These are phyloP conservation scores for Macrocentrus cingulum DNA, from an alignment of 1,140 invertebrate species.

Conservation along the genomic window DNA sequence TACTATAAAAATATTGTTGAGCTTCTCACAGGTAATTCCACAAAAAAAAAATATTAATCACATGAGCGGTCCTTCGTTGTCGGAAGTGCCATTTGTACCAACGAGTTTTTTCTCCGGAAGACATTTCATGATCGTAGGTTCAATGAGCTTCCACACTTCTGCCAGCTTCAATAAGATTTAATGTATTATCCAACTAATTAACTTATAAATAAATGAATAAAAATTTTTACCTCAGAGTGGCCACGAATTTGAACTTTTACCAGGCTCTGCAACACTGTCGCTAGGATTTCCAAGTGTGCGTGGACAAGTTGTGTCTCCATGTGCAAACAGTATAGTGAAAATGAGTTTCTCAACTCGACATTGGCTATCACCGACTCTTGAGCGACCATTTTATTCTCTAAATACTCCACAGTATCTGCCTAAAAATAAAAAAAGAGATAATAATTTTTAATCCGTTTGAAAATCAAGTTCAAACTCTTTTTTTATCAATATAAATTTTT, in stretches of 20 bases:
- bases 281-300: conserved; percentile 68
- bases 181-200: conserved; percentile 21
- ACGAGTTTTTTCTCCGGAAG: conserved; percentile 55
- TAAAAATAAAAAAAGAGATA: conserved; percentile 39
- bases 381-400: conserved; percentile 70
- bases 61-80: conserved; percentile 19
- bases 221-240: conserved; percentile 63
- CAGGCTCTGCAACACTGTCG: conserved; percentile 65
- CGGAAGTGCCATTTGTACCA: conserved; percentile 50
- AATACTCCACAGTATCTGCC: conserved; percentile 68
- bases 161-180: conserved; percentile 53
- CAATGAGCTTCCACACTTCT: conserved; percentile 63
- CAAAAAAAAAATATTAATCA: conserved; percentile 11
- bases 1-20: no score
- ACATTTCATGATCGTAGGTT: conserved; percentile 61
- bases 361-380: conserved; percentile 73
- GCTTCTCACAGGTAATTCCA: background rate
- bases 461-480: no score
- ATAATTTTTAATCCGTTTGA: no score
- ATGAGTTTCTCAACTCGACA: conserved; percentile 71
- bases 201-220: background rate
- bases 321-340: conserved; percentile 71
- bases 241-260: conserved; percentile 65
- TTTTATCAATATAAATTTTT: no score
- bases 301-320: conserved; percentile 75